Conservation (phyloP, 2,888 invertebrate species). For the Bedellia somnulentella region DNA sequence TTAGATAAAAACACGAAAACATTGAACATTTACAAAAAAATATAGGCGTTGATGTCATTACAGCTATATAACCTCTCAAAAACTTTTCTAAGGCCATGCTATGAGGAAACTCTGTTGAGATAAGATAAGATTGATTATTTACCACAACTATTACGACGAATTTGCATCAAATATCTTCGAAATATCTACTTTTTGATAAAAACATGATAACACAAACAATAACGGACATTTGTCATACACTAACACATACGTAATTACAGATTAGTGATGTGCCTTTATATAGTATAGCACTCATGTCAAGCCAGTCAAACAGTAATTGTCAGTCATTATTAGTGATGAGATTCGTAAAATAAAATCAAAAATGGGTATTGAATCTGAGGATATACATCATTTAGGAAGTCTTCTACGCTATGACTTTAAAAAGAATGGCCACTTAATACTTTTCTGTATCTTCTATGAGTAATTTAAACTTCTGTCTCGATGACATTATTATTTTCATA, state of each 20-base stretch:
- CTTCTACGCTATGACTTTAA: too few species aligned
- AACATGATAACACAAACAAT: conserved; percentile 52
- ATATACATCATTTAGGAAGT: too few species aligned
- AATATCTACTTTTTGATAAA: conserved; percentile 56
- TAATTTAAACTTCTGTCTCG: too few species aligned
- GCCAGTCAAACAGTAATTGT: too few species aligned
- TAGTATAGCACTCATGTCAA: too few species aligned
- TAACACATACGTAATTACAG: conserved; percentile 11
- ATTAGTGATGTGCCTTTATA: conserved; percentile 25
- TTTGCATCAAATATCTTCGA: conserved; percentile 36
- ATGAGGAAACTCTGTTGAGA: conserved; percentile 26
- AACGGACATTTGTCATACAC: conserved; percentile 12
- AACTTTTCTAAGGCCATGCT: conserved; percentile 19
- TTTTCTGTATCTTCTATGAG: too few species aligned
- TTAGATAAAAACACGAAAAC: conserved; percentile 40
- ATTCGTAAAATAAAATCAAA: too few species aligned
- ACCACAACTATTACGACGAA: conserved; percentile 44
- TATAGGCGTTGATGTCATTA: conserved; percentile 4
- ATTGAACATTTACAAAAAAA: conserved; percentile 17
- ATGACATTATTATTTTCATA: too few species aligned
- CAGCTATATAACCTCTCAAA: conserved; percentile 40
- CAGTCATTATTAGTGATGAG: too few species aligned
- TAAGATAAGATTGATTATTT: conserved; percentile 41
- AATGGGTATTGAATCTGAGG: too few species aligned
- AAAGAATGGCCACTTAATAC: too few species aligned